Percentiles rank a stretch among this genome's conserved stretches.
Conservation (phyloP, 2,888 invertebrate species). For the Tipula confusa region DNA sequence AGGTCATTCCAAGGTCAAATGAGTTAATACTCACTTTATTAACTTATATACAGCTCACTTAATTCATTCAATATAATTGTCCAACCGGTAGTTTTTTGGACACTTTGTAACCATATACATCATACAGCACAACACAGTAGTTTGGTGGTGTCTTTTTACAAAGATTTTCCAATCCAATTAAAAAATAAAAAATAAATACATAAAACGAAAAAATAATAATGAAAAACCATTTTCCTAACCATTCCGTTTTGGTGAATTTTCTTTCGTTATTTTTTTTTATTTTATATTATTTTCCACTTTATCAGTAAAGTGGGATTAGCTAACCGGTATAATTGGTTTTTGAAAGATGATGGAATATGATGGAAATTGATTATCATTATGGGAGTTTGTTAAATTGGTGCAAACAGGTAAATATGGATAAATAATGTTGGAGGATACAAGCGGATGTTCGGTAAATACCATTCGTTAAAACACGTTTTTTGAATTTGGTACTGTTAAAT, state of each 20-base stretch:
- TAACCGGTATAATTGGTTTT: neutral
- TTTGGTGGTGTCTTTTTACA: neutral
- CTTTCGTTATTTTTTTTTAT: neutral
- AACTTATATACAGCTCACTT: too few relatives aligned
- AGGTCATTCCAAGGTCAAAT: too few relatives aligned
- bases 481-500: too few relatives aligned
- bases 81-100: too few relatives aligned
- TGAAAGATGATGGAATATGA: neutral
- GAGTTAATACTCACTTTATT: too few relatives aligned
- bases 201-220: too few relatives aligned
- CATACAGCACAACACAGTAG: too few relatives aligned
- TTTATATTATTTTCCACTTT: slow-evolving; percentile 14
- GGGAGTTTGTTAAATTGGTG: neutral
- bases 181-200: neutral
- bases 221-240: neutral
- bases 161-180: slow-evolving; percentile 3
- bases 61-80: too few relatives aligned
- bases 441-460: too few relatives aligned
- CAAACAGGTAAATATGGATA: neutral
- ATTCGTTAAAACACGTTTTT: too few relatives aligned
- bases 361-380: neutral
- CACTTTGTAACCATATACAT: too few relatives aligned
- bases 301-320: neutral
- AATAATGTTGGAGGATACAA: too few relatives aligned
- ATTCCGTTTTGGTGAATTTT: neutral